These are phyloP conservation scores for Podarcis siculus DNA, from an alignment of 2,797 vertebrate genomes.

Conservation along the genomic window DNA sequence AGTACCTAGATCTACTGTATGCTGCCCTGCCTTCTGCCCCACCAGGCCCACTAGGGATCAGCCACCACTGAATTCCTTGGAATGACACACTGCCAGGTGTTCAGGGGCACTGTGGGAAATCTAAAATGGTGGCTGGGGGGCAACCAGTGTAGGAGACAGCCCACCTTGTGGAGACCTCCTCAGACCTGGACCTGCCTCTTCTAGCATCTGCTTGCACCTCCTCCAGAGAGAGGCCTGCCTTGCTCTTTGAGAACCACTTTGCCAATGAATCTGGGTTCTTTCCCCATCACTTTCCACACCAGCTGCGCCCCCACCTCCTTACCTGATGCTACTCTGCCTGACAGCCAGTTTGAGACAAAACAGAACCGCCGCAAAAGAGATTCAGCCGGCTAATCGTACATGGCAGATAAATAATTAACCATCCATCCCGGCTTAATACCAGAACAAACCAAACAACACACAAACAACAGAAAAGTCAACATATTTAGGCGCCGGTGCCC, in stretches of 20 bases:
- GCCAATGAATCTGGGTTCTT: neutral
- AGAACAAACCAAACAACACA: slow-evolving; percentile 45
- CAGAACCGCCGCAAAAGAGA: neutral
- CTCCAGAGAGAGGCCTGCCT: neutral
- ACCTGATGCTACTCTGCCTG: no score
- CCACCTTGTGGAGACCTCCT: no score
- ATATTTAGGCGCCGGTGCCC: slow-evolving; percentile 8
- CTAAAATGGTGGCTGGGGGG: no score
- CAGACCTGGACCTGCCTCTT: no score
- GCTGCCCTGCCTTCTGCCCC: no score
- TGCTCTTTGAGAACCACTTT: neutral
- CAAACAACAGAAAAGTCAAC: slow-evolving; percentile 52
- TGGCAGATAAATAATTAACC: slow-evolving; percentile 36
- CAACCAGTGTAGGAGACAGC: neutral
- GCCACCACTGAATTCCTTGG: no score
- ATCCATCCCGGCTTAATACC: neutral
- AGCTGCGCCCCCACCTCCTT: neutral
- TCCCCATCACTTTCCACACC: neutral
- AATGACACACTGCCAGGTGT: no score
- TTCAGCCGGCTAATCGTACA: neutral
- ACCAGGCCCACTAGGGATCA: no score
- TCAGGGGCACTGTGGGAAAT: no score
- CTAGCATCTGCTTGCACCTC: no score
- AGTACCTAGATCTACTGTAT: no score
- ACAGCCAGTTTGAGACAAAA: neutral